A percentile compares a stretch with the other conserved stretches of the same genome.
Conservation (phyloP, 2,888 invertebrate genomes). For the Laothoe populi region DNA sequence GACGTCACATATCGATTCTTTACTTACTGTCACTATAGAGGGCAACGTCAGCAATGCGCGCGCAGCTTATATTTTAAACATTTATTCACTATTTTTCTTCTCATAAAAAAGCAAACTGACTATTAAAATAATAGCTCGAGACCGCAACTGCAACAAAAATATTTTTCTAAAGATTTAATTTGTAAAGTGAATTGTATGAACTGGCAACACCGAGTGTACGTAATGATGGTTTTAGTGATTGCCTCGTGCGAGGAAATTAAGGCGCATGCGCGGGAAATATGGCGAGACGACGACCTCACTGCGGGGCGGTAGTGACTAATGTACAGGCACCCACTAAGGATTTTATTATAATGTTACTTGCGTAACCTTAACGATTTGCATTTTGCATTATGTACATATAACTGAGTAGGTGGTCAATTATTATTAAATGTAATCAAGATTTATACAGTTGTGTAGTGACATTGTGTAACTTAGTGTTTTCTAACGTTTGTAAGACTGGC, state of each 20-base stretch:
- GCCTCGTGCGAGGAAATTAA: conserved; percentile 56
- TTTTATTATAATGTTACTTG: neutral
- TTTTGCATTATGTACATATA: neutral
- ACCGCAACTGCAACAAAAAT: neutral
- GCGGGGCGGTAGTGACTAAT: conserved; percentile 62
- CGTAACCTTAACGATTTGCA: neutral
- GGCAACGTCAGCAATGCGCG: conserved; percentile 55
- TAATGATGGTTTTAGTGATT: conserved; percentile 70
- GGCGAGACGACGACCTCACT: conserved; percentile 69
- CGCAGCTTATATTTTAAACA: conserved; percentile 40
- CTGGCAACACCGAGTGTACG: conserved; percentile 54
- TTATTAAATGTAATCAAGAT: no score
- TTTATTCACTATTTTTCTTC: neutral
- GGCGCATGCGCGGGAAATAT: conserved; percentile 80
- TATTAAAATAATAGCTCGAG: neutral
- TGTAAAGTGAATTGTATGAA: conserved; percentile 20
- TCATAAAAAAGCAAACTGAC: neutral
- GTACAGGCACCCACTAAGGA: conserved; percentile 56
- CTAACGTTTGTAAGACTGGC: no score
- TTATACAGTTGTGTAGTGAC: no score
- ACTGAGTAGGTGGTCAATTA: neutral
- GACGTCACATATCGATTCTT: conserved; percentile 79
- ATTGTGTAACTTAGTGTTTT: no score
- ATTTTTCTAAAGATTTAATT: conserved; percentile 6
- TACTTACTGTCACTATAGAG: conserved; percentile 51